phyloP scores from a whole-genome alignment of 2,888 invertebrate genomes.

The Rhingia campestris region DNA sequence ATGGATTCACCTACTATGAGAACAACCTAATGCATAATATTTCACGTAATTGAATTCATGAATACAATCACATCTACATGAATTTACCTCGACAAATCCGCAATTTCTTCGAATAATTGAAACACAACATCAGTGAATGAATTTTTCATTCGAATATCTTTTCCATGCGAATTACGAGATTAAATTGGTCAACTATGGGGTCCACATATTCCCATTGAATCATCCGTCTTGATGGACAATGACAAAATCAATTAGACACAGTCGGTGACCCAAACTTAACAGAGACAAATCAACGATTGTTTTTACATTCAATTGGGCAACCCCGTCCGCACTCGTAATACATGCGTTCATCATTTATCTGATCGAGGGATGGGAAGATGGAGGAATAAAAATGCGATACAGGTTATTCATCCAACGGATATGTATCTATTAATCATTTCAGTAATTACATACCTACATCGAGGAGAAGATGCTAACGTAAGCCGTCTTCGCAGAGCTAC shows the following conservation, averaged over 20 bases:
- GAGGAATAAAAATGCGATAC: neutral
- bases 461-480: conserved; percentile 27
- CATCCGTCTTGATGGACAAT: neutral
- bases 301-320: neutral
- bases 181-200: too few relatives aligned
- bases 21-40: too few relatives aligned
- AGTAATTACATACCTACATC: conserved; percentile 20
- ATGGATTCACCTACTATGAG: too few relatives aligned
- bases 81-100: too few relatives aligned
- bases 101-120: too few relatives aligned
- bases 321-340: neutral
- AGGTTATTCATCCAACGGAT: neutral
- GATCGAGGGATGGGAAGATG: too few relatives aligned
- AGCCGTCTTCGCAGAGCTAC: conserved; percentile 33
- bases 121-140: too few relatives aligned
- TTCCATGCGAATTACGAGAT: too few relatives aligned
- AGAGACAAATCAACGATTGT: neutral
- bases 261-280: neutral
- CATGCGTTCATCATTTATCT: neutral
- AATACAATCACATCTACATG: too few relatives aligned
- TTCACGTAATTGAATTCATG: too few relatives aligned
- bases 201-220: neutral
- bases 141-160: too few relatives aligned
- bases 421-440: conserved; percentile 14
- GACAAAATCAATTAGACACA: conserved; percentile 1